Percentiles rank a stretch among this genome's conserved stretches.
Conservation (phyloP, 2,113 vertebrate genomes). For the Galbula dea region DNA sequence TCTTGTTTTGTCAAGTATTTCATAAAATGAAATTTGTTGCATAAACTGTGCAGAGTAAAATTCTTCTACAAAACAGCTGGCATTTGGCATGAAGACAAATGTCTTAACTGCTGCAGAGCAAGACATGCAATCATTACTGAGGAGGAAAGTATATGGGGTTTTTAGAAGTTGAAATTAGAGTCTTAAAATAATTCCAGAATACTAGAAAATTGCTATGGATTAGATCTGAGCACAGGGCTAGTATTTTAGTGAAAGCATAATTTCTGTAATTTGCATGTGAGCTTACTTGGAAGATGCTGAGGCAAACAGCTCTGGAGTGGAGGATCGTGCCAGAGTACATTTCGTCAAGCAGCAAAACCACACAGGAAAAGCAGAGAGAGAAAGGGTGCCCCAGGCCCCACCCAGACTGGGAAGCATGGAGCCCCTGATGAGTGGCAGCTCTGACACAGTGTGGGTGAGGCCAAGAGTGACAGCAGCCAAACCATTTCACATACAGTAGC, state of each 20-base stretch:
- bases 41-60: neutral
- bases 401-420: too few relatives aligned
- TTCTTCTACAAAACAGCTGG: slow-evolving; percentile 25
- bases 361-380: too few relatives aligned
- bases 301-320: too few relatives aligned
- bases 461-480: too few relatives aligned
- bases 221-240: slow-evolving; percentile 13
- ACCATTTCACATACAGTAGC: too few relatives aligned
- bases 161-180: slow-evolving; percentile 5
- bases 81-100: neutral
- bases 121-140: neutral
- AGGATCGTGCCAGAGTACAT: too few relatives aligned
- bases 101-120: neutral
- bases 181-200: slow-evolving; percentile 14
- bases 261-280: slow-evolving; percentile 25
- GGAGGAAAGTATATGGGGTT: neutral
- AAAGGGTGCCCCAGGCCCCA: too few relatives aligned
- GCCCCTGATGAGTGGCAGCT: too few relatives aligned
- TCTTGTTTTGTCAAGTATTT: slow-evolving; percentile 25
- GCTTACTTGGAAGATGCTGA: too few relatives aligned
- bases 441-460: too few relatives aligned
- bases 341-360: too few relatives aligned
- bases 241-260: slow-evolving; percentile 9
- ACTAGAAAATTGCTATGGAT: neutral
- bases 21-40: neutral